A percentile compares a stretch with the other conserved stretches of the same genome.
Evolutionary conservation across 2,797 vertebrate species (phyloP).

Genomic region (Tapirus indicus): DNA sequence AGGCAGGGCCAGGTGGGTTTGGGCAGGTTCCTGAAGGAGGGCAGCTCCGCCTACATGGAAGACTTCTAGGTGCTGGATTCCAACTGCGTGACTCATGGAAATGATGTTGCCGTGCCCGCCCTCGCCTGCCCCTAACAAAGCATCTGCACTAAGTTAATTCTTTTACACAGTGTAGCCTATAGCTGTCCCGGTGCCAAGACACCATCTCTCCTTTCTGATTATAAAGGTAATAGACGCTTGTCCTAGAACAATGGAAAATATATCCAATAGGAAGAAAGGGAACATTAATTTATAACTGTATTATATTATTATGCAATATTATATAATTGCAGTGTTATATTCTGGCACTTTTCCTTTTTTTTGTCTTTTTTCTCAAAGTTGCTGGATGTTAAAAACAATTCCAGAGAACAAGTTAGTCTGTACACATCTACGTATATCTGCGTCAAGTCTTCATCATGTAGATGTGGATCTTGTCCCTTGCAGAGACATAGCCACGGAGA

Average conservation of each 20-base stretch:
- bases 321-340: not conserved
- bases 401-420: not conserved
- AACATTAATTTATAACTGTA: not conserved
- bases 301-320: no score
- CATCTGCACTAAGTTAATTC: not conserved
- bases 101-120: not conserved
- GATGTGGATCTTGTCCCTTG: fast-evolving
- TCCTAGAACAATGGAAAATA: not conserved
- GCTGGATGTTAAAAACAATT: not conserved
- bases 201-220: not conserved
- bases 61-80: not conserved
- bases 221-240: not conserved
- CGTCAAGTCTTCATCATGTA: fast-evolving
- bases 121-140: fast-evolving
- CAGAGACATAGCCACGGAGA: not conserved
- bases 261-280: not conserved
- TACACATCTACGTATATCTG: fast-evolving
- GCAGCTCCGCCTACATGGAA: fast-evolving
- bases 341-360: not conserved
- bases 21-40: not conserved
- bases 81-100: not conserved
- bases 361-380: not conserved
- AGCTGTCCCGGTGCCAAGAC: not conserved
- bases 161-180: not conserved
- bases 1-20: not conserved